Percentiles rank a stretch among this genome's conserved stretches.
Evolutionary conservation across 2,888 invertebrate species (phyloP).

Genomic region (Drosophila prostipennis): DNA sequence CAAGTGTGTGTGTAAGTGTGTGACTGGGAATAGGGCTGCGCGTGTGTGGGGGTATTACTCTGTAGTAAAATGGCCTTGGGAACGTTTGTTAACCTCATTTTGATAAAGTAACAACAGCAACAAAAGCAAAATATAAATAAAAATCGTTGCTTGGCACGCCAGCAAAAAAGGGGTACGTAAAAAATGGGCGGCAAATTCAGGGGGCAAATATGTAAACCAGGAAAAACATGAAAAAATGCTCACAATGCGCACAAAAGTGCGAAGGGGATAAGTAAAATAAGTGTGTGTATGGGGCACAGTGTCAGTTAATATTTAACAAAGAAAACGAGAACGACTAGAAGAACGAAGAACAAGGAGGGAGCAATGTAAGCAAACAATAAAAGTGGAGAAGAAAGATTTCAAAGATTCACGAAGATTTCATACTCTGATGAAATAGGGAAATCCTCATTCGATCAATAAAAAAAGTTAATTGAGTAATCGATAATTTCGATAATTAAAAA

Average conservation of each 20-base stretch:
- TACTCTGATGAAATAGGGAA: slow-evolving; percentile 12
- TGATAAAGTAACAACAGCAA: slow-evolving; percentile 69
- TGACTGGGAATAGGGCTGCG: slow-evolving; percentile 25
- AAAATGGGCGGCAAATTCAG: background rate
- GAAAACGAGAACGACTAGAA: slow-evolving; percentile 12
- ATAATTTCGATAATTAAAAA: background rate
- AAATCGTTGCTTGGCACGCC: slow-evolving; percentile 67
- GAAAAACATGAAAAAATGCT: slow-evolving; percentile 31
- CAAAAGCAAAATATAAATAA: slow-evolving; percentile 45
- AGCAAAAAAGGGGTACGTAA: slow-evolving; percentile 19
- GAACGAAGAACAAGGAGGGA: slow-evolving; percentile 9
- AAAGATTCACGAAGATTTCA: slow-evolving; percentile 10
- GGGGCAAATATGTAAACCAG: slow-evolving; percentile 21
- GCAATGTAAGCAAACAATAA: slow-evolving; percentile 7
- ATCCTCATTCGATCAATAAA: no score
- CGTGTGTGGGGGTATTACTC: slow-evolving; percentile 28
- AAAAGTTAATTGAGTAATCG: background rate
- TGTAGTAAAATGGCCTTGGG: slow-evolving; percentile 75
- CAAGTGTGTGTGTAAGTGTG: slow-evolving; percentile 18
- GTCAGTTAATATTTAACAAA: slow-evolving; percentile 30
- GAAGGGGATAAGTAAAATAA: background rate
- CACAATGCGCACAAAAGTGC: slow-evolving; percentile 7
- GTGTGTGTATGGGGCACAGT: slow-evolving; percentile 24
- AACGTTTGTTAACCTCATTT: slow-evolving; percentile 77
- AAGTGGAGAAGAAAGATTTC: slow-evolving; percentile 1